phyloP scores from a whole-genome alignment of 2,797 vertebrate species.

The Botia kubotai region DNA sequence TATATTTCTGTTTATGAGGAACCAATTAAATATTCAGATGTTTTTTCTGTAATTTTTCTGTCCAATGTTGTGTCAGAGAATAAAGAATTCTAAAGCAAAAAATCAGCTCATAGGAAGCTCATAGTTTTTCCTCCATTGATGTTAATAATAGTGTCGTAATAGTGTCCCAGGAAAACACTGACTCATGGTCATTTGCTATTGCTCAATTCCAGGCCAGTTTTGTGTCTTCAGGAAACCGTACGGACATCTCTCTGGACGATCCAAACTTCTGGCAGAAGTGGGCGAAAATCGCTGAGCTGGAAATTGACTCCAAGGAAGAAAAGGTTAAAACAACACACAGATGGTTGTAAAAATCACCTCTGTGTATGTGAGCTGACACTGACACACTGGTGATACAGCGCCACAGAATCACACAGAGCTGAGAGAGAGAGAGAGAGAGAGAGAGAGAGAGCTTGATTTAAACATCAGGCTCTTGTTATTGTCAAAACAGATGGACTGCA shows the following conservation, averaged over 20 bases:
- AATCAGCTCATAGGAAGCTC: no score
- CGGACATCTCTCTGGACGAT: slow-evolving; percentile 97
- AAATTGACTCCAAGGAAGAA: slow-evolving; percentile 94
- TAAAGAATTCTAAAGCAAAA: no score
- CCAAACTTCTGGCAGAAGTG: slow-evolving; percentile 99
- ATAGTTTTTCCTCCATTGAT: no score
- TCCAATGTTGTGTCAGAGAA: no score
- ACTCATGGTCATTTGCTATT: slow-evolving; percentile 10
- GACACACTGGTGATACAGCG: neutral
- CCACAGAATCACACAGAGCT: slow-evolving; percentile 18
- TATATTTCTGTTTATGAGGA: no score
- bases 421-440: neutral
- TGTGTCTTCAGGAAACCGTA: slow-evolving; percentile 96
- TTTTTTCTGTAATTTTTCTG: no score
- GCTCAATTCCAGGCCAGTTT: slow-evolving; percentile 87
- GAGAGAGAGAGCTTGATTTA: slow-evolving; percentile 16
- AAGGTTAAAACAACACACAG: slow-evolving; percentile 80
- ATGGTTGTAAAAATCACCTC: neutral
- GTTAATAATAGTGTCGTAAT: no score
- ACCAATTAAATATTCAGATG: no score
- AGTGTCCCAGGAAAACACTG: no score
- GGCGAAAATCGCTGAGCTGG: slow-evolving; percentile 97
- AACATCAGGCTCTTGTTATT: slow-evolving; percentile 46
- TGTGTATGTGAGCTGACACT: neutral
- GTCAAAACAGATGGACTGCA: slow-evolving; percentile 60